These are phyloP conservation scores for Desmophyllum pertusum DNA, from an alignment of 92 coral and sea anemone genomes.

Conservation along the genomic window DNA sequence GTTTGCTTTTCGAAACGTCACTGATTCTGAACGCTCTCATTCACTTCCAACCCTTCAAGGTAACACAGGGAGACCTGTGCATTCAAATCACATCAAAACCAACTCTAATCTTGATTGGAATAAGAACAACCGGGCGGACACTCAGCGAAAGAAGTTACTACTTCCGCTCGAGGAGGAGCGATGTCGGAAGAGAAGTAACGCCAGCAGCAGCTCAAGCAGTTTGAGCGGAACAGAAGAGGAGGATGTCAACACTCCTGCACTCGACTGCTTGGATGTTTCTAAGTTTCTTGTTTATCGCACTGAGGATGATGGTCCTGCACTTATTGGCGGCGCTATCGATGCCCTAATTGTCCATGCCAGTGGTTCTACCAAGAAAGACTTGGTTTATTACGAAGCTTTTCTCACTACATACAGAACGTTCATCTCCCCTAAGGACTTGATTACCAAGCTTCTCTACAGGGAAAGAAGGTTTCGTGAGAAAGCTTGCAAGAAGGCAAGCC, in stretches of 20 bases:
- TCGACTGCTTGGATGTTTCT: conserved; percentile 95
- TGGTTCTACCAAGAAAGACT: conserved; percentile 86
- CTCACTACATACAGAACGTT: conserved; percentile 94
- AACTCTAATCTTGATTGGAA: conserved; percentile 68
- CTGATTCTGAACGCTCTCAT: conserved; percentile 44
- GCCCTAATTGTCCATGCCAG: conserved; percentile 96
- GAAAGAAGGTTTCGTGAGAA: conserved; percentile 94
- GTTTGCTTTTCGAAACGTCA: conserved; percentile 33
- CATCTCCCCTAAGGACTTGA: conserved; percentile 78
- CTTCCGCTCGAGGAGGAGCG: conserved; percentile 75
- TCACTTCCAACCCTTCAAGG: conserved; percentile 40
- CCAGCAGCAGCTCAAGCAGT: conserved; percentile 83
- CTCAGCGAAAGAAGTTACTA: conserved; percentile 74
- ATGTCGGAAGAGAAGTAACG: conserved; percentile 54
- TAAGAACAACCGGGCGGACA: conserved; percentile 69
- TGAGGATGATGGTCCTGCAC: conserved; percentile 77
- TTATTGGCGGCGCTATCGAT: conserved; percentile 98
- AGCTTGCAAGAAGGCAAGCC: conserved; percentile 95
- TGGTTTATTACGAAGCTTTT: conserved; percentile 94
- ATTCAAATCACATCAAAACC: conserved; percentile 25
- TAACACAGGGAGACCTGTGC: conserved; percentile 9
- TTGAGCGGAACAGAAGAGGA: conserved; percentile 81
- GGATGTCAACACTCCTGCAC: conserved; percentile 91
- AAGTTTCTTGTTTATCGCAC: conserved; percentile 87
- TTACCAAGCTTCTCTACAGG: conserved; percentile 87